Evolutionary conservation across 2,113 vertebrate species (phyloP), one percentile per base, ranked within the genome.

Genomic region (Pachypanchax playfairii): DNA sequence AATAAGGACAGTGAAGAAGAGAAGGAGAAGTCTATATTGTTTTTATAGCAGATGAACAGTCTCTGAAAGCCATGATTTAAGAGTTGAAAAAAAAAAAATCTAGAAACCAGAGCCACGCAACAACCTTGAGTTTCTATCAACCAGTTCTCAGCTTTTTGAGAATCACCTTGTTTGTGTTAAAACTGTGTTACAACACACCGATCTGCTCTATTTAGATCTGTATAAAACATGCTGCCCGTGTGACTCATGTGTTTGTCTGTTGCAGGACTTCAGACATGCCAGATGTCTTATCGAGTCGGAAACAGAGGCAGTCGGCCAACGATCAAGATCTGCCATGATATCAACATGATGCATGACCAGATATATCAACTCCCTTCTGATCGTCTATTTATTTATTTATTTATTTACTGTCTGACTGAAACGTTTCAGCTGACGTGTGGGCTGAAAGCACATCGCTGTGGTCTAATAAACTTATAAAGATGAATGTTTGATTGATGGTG

Each of bases 251-350:
- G 10, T 43, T 66, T 65, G 2, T 81, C 31, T 79, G 58, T 87
- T 83, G 43, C 79, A 92, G 91, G 71, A 85, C 90, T 31, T 64
- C 90, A 48, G 91, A 92, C 63, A 75, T 90, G 79, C 90, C 91
- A 4, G 91, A 92, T 46, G 80, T 93, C 71, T 80, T 92, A 75
- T 76, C 88, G 0, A 73, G 78, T 54, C 67, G 77, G 36, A 92
- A 91, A 76, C 71, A 72, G 33, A 91, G 90, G 47, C 84, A 80
- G 21, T 51, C 82, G 0, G 20, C 80, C 47, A 41, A 82, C 31
- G 92, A 92, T 63, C 79, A 75, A 60, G 91, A 91, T 39, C 55
- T 77, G 62, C 83, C 81, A 29, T 88, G 75, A 89, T n/a, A 25
- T 39, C 63, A 57, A 50, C 61, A 65, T 9, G 41, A 31, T 4